Evolutionary conservation across 1,140 invertebrate genomes (phyloP).

Genomic region (Fopius arisanus): DNA sequence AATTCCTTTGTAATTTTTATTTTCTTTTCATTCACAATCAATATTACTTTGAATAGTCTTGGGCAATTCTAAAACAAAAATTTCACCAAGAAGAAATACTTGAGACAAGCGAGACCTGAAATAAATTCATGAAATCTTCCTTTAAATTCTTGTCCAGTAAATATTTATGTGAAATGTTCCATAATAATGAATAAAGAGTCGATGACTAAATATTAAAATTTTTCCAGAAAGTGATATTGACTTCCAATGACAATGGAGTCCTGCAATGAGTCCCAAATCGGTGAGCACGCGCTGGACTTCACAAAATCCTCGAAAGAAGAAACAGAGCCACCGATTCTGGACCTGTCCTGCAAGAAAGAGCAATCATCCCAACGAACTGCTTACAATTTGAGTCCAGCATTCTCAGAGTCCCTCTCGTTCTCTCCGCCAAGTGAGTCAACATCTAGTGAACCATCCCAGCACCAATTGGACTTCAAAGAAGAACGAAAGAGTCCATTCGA

Average conservation of each 20-base stretch:
- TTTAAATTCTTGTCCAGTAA: no score
- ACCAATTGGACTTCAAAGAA: not conserved
- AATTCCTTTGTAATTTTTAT: no score
- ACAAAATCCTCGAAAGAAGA: not conserved
- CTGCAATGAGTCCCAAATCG: not conserved
- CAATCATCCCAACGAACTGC: not conserved
- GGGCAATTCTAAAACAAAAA: no score
- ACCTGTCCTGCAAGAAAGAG: conserved; percentile 46
- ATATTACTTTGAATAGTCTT: no score
- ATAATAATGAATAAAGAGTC: no score
- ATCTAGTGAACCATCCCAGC: not conserved
- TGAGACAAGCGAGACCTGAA: no score
- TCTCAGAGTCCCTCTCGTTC: conserved; percentile 20
- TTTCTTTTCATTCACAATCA: no score
- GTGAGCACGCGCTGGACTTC: conserved; percentile 29
- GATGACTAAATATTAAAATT: no score
- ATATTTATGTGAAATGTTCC: no score
- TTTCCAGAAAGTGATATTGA: not conserved
- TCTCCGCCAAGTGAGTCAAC: not conserved
- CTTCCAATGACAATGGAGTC: conserved; percentile 8
- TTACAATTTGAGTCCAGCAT: conserved; percentile 20
- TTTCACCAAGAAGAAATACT: no score
- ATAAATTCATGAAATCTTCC: no score
- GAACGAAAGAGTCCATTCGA: conserved; percentile 41
- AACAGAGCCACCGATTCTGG: not conserved